phyloP scores from a whole-genome alignment of 2,888 invertebrate species.

The Cremastinae sp. region DNA sequence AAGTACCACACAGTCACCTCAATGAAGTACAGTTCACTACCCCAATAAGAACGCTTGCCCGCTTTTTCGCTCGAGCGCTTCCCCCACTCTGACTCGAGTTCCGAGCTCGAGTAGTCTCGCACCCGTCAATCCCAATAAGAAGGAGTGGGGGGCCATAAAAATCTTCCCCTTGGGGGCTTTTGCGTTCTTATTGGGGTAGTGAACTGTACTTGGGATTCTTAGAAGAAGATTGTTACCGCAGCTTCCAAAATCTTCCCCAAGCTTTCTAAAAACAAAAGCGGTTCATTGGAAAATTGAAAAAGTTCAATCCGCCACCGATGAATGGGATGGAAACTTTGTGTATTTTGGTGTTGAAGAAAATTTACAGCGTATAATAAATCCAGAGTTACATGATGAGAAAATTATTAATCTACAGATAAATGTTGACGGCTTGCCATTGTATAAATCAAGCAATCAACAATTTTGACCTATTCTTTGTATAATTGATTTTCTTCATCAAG shows the following conservation, averaged over 20 bases:
- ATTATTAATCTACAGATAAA: background rate
- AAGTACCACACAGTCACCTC: too few relatives aligned
- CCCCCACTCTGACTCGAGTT: too few relatives aligned
- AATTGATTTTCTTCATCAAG: constrained; percentile 3
- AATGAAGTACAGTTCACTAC: too few relatives aligned
- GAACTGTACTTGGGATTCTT: constrained; percentile 56
- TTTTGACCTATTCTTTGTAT: constrained; percentile 47
- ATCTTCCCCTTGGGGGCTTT: too few relatives aligned
- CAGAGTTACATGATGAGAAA: background rate
- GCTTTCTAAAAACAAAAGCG: constrained; percentile 47
- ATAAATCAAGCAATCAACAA: constrained; percentile 42
- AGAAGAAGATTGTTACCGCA: constrained; percentile 40
- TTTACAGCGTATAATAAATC: background rate
- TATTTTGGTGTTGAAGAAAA: background rate
- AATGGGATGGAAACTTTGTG: constrained; percentile 1
- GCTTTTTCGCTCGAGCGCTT: too few relatives aligned
- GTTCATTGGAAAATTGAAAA: constrained; percentile 10
- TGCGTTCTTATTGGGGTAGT: too few relatives aligned
- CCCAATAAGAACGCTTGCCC: too few relatives aligned
- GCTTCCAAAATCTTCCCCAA: constrained; percentile 55
- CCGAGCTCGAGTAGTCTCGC: too few relatives aligned
- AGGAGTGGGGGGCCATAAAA: too few relatives aligned
- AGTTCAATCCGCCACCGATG: background rate
- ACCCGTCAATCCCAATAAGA: too few relatives aligned
- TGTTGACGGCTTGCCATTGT: constrained; percentile 15